Evolutionary conservation across 2,113 vertebrate species (phyloP).

Genomic region (Aptenodytes patagonicus): DNA sequence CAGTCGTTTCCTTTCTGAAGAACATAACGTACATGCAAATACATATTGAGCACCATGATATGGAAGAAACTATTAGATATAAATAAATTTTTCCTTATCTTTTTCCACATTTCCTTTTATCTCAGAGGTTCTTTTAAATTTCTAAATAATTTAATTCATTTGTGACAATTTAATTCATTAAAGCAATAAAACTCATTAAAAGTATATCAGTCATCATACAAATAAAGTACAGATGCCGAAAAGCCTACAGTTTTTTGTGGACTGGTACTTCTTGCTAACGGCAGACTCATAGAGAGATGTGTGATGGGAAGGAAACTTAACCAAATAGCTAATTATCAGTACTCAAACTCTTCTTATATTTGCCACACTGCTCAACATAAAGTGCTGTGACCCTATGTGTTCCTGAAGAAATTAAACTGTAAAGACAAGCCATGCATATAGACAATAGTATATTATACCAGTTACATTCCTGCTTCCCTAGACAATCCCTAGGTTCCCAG

Average conservation of each 20-base stretch:
- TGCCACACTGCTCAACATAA: not conserved
- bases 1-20: not conserved
- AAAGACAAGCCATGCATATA: not conserved
- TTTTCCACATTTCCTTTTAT: not conserved
- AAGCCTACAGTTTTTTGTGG: not conserved
- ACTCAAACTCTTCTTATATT: not conserved
- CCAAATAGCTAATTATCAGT: not conserved
- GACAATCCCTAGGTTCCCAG: not conserved
- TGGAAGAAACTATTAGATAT: not conserved
- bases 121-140: not conserved
- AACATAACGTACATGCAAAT: not conserved
- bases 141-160: not conserved
- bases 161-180: not conserved
- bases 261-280: not conserved
- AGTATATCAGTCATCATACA: not conserved
- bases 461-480: not conserved
- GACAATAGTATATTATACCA: not conserved
- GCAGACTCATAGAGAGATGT: not conserved
- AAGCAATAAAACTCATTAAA: not conserved
- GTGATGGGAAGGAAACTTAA: not conserved
- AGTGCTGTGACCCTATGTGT: not conserved
- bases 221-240: not conserved
- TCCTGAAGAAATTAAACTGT: not conserved
- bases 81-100: not conserved
- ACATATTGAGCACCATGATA: not conserved